Percentiles rank a stretch among this genome's conserved stretches.
phyloP scores from a whole-genome alignment of 2,797 vertebrate species.

The Fistularia commersonii region DNA sequence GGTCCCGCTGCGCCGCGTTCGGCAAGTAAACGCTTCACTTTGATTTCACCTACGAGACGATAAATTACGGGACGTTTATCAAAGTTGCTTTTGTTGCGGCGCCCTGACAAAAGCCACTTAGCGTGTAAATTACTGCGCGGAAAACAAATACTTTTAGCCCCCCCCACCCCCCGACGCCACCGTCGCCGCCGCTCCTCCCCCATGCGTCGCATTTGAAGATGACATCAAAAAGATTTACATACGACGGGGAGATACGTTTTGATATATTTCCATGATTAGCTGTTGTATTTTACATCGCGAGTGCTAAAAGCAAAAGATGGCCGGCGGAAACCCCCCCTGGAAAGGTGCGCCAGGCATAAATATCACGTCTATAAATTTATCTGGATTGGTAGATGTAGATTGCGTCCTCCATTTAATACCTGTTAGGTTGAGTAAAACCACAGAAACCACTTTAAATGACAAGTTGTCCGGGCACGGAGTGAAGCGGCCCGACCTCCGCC shows the following conservation, averaged over 20 bases:
- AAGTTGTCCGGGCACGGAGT: too few relatives aligned
- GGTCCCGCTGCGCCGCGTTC: slow-evolving; percentile 85
- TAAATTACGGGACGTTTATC: slow-evolving; percentile 94
- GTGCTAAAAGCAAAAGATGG: too few relatives aligned
- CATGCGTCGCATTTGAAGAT: slow-evolving; percentile 85
- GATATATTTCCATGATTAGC: slow-evolving; percentile 30
- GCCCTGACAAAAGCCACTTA: slow-evolving; percentile 86
- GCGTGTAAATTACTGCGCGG: slow-evolving; percentile 88
- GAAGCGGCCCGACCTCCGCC: too few relatives aligned
- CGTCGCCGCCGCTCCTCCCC: too few relatives aligned
- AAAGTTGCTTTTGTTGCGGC: slow-evolving; percentile 84
- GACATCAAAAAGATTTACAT: slow-evolving; percentile 82
- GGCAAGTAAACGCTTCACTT: slow-evolving; percentile 93
- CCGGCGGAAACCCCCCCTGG: too few relatives aligned
- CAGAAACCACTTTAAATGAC: too few relatives aligned
- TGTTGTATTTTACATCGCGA: slow-evolving; percentile 42
- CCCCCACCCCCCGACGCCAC: too few relatives aligned
- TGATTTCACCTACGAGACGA: slow-evolving; percentile 93
- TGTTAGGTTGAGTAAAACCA: too few relatives aligned
- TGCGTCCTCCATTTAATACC: background rate
- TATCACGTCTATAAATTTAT: too few relatives aligned
- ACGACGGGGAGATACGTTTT: slow-evolving; percentile 51
- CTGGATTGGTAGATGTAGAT: too few relatives aligned
- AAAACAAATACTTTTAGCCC: slow-evolving; percentile 89
- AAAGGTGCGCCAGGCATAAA: too few relatives aligned